Evolutionary conservation across 1,140 invertebrate species (phyloP), one percentile per base, ranked within the genome.

Genomic region (Grapholita molesta): DNA sequence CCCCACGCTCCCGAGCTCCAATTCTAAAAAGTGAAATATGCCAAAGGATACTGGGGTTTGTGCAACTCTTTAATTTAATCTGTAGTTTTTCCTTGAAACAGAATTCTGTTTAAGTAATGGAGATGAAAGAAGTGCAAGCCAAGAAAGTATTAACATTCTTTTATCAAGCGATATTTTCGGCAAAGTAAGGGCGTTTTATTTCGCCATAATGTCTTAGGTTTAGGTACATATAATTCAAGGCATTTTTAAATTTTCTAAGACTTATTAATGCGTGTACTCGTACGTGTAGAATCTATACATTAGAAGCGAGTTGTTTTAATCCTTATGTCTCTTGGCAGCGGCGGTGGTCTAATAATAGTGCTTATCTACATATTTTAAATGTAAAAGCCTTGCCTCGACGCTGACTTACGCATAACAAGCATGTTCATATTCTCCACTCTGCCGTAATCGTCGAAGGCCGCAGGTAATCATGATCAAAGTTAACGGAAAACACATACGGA

Each of bases 341-440:
- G 12, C n/a, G 23, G 0, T 25, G 18, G 12, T 61, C 55, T 61
- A 61, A 30, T 61, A 61, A 30, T 61, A 61, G 55, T 15, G 25
- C 55, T 30, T 61, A 61, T 15, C 55, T 61, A 25, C 55, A 28
- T 61, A 28, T 61, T 30, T 61, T 61, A 61, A n/a, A 52, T 52
- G 42, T 52, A 15, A 30, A 61, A 61, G 55, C 55, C 42, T 21
- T 21, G 42, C 42, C 42, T 21, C 42, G 18, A n/a, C 18, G 15
- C 6, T 15, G n/a, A 6, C 8, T 7, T 18, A 21, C 42, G 42
- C 42, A 48, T 48, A 48, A 48, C 21, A 48, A 48, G 42, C 42
- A 21, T 48, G 42, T 48, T 3, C 28, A 30, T 30, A 6, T 21
- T 48, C 15, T 48, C 21, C 42, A 21, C 42, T 48, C 8, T 48